A percentile compares a stretch with the other conserved stretches of the same genome.
Conservation (phyloP, 2,888 invertebrate species). For the Stenolophus ochropezus region DNA sequence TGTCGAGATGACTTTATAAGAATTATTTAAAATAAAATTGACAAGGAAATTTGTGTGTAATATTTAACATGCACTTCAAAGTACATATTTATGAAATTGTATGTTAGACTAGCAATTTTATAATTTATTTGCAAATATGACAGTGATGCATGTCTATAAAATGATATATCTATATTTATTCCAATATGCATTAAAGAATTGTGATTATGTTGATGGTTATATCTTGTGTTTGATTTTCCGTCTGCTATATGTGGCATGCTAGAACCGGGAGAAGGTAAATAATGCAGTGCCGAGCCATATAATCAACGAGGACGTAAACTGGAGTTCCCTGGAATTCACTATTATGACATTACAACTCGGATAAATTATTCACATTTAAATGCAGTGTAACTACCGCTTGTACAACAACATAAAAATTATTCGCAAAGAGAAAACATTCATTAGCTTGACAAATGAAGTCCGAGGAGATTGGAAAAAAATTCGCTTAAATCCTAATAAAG, state of each 20-base stretch:
- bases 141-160: too few species aligned
- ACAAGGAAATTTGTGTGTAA: too few species aligned
- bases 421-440: not conserved
- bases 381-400: not conserved
- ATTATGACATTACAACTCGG: not conserved
- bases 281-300: not conserved
- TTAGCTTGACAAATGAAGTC: not conserved
- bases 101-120: too few species aligned
- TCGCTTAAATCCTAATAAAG: not conserved
- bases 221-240: not conserved
- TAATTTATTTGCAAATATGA: too few species aligned
- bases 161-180: too few species aligned
- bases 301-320: not conserved
- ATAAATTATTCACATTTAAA: constrained; percentile 5
- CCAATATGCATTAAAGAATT: too few species aligned
- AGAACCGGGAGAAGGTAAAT: not conserved
- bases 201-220: too few species aligned
- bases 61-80: too few species aligned
- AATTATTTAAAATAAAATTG: too few species aligned
- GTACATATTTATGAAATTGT: too few species aligned
- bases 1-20: too few species aligned
- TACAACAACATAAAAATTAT: not conserved
- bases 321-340: not conserved
- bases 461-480: not conserved
- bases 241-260: not conserved